phyloP scores from a whole-genome alignment of 2,113 vertebrate species.

The Melierax canorus region DNA sequence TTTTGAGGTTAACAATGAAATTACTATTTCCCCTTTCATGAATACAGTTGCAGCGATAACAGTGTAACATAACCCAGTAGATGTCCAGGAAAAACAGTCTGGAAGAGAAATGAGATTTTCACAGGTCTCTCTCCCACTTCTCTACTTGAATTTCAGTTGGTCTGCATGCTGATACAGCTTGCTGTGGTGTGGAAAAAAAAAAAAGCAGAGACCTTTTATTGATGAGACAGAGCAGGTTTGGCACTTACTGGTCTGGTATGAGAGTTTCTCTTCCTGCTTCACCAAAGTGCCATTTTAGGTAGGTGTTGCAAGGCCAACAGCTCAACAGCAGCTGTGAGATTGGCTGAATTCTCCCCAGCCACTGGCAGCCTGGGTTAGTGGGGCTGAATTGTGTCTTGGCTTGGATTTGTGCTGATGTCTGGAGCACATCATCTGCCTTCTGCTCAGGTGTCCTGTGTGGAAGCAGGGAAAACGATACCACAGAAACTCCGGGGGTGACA shows the following conservation, averaged over 20 bases:
- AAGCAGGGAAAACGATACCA: background rate
- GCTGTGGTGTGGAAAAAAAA: background rate
- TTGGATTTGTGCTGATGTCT: background rate
- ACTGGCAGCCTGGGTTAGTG: background rate
- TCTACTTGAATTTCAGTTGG: background rate
- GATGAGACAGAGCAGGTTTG: background rate
- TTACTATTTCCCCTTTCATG: background rate
- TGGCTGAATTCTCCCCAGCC: background rate
- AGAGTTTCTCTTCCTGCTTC: background rate
- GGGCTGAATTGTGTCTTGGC: background rate
- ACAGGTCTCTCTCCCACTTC: background rate
- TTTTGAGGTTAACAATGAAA: constrained; percentile 34
- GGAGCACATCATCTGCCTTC: background rate
- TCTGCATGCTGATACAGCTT: background rate
- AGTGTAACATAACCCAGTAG: background rate
- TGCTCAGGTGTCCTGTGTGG: background rate
- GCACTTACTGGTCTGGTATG: background rate
- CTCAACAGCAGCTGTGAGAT: background rate
- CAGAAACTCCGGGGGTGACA: rapidly evolving
- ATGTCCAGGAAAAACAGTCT: background rate
- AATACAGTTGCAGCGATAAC: background rate
- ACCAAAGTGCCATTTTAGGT: background rate
- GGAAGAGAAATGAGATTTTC: background rate
- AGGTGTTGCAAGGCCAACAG: background rate
- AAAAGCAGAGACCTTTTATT: background rate